Percentiles rank a stretch among this genome's conserved stretches.
Conservation (phyloP, 1,140 invertebrate genomes). For the Philotrypesis tridentata region DNA sequence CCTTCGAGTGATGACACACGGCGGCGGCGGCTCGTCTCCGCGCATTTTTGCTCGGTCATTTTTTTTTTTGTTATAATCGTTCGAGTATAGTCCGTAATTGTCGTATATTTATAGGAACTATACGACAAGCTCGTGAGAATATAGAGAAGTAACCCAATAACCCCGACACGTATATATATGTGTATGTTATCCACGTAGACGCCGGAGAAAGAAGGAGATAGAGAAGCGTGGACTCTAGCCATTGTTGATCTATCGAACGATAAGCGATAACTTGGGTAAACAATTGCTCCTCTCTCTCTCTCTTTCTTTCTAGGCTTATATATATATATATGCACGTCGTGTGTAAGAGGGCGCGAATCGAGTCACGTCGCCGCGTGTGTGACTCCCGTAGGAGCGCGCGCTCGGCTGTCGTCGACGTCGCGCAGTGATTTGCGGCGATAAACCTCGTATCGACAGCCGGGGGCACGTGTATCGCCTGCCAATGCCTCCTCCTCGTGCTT, state of each 20-base stretch:
- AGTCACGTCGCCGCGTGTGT: conserved; percentile 36
- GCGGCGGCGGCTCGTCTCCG: too few species aligned
- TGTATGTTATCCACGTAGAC: too few species aligned
- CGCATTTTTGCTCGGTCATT: too few species aligned
- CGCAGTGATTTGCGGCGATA: conserved; percentile 67
- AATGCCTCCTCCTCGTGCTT: conserved; percentile 46
- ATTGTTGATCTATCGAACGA: conserved; percentile 35
- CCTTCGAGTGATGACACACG: too few species aligned
- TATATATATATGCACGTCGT: too few species aligned
- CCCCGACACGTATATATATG: not conserved
- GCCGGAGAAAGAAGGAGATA: not conserved
- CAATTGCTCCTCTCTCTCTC: not conserved
- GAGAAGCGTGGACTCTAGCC: not conserved
- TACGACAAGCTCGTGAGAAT: too few species aligned
- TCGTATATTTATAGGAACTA: too few species aligned
- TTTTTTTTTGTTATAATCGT: too few species aligned
- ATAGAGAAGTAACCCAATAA: conserved; percentile 27
- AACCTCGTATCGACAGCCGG: conserved; percentile 67
- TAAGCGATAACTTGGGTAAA: conserved; percentile 38
- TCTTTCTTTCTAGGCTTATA: too few species aligned
- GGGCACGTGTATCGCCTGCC: conserved; percentile 68
- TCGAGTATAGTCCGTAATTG: too few species aligned
- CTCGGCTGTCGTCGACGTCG: not conserved
- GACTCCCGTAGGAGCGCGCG: conserved; percentile 18
- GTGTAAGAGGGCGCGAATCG: not conserved